These are phyloP conservation scores for Pheosia gnoma DNA, from an alignment of 2,888 invertebrate genomes.

Conservation along the genomic window DNA sequence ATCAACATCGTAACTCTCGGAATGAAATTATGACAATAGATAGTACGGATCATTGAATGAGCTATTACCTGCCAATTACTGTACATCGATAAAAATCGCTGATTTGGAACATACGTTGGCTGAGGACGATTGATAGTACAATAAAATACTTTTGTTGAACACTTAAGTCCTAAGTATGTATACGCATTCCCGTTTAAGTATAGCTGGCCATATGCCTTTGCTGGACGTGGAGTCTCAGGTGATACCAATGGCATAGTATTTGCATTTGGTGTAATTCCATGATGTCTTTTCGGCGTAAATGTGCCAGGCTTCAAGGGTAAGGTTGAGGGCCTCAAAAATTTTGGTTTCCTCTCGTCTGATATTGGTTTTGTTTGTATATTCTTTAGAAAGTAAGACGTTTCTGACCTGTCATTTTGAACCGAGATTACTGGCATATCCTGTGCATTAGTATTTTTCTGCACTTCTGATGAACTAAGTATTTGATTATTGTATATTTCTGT, in stretches of 20 bases:
- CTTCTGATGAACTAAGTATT: slow-evolving; percentile 72
- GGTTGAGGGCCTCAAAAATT: slow-evolving; percentile 92
- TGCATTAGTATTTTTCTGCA: slow-evolving; percentile 68
- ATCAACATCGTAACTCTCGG: slow-evolving; percentile 22
- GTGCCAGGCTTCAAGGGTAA: slow-evolving; percentile 93
- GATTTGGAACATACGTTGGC: slow-evolving; percentile 96
- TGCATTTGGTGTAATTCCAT: slow-evolving; percentile 92
- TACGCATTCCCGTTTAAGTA: slow-evolving; percentile 96
- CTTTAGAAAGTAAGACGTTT: slow-evolving; percentile 79
- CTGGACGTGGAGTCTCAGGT: slow-evolving; percentile 95
- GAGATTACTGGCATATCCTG: slow-evolving; percentile 53
- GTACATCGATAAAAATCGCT: slow-evolving; percentile 97
- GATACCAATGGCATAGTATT: slow-evolving; percentile 93
- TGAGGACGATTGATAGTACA: slow-evolving; percentile 97
- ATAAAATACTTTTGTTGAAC: slow-evolving; percentile 95
- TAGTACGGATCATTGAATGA: slow-evolving; percentile 10
- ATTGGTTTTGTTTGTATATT: slow-evolving; percentile 55
- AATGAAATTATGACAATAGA: slow-evolving; percentile 7
- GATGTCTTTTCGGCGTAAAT: slow-evolving; percentile 91
- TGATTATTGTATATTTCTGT: slow-evolving; percentile 79
- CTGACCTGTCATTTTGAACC: slow-evolving; percentile 70
- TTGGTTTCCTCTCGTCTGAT: slow-evolving; percentile 80
- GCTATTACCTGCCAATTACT: slow-evolving; percentile 94
- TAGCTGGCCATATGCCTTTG: slow-evolving; percentile 94
- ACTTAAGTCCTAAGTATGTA: slow-evolving; percentile 95